These are phyloP conservation scores for Amphilophus citrinellus DNA, from an alignment of 2,113 vertebrate species.

Conservation along the genomic window DNA sequence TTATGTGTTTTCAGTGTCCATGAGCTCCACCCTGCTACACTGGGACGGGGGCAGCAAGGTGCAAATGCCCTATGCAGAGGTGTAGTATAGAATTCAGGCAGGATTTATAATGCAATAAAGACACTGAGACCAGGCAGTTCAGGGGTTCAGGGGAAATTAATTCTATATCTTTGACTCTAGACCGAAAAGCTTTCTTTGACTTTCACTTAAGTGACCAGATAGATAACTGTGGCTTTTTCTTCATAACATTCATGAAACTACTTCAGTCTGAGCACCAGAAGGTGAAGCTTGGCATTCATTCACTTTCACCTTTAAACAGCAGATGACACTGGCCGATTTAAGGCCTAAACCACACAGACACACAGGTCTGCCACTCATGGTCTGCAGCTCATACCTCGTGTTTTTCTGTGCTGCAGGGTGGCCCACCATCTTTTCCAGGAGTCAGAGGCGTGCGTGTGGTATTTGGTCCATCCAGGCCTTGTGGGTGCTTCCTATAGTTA, in stretches of 20 bases:
- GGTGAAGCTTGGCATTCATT: not conserved
- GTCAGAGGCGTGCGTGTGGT: constrained; percentile 81
- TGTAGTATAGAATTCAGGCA: constrained; percentile 10
- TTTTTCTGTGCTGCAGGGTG: constrained; percentile 81
- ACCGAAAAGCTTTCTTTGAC: constrained; percentile 15
- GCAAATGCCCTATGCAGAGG: constrained; percentile 7
- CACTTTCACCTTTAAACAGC: not conserved
- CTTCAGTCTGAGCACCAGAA: constrained; percentile 4
- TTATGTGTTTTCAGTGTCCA: constrained; percentile 51
- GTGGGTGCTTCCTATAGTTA: constrained; percentile 83
- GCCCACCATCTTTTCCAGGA: constrained; percentile 81
- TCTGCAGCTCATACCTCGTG: constrained; percentile 84
- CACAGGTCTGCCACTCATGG: not conserved
- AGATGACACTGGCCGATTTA: not conserved
- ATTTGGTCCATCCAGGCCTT: constrained; percentile 81
- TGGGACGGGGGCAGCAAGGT: constrained; percentile 4
- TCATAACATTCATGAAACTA: not conserved
- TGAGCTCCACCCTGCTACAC: constrained; percentile 56
- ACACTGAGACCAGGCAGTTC: constrained; percentile 6
- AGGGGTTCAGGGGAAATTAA: constrained; percentile 36
- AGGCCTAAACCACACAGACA: not conserved
- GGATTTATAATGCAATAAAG: constrained; percentile 56
- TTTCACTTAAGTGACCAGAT: constrained; percentile 40
- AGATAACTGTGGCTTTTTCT: not conserved
- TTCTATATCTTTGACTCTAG: constrained; percentile 42